Base-by-base conservation (phyloP, 2,113 vertebrate genomes). In the Sceloporus tristichus region DNA sequence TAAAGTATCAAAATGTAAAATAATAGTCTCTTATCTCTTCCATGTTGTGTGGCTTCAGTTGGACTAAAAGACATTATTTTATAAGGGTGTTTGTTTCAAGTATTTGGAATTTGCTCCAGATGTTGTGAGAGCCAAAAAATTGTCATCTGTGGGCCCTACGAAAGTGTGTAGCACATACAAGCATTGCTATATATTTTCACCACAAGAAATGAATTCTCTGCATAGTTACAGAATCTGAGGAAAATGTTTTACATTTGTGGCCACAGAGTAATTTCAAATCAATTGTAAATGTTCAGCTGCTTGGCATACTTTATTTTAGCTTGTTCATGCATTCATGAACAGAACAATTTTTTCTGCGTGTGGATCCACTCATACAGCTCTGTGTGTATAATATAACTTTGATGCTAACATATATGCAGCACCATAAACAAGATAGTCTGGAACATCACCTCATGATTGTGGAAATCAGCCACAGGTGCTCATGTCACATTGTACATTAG, bases 1-100 rank as follows among this genome's bases (percentile, higher is more conserved):
- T 84, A 78, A 88, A 88, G 73, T 87, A 87, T 71, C 78, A 81
- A 66, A 87, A 87, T 87, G 78, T 71, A 70, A 82, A 38, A 73
- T 73, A 79, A 16, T 42, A 71, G 25, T 65, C 56, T 79, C 81
- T 87, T 2, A 4, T 25, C 82, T 83, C 18, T 40, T 76, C 84
- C 66, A 27, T 79, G 19, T 70, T 9, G 19, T 68, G 34, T 71
- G 71, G 18, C 87, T 40, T 2, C 27, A 18, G 14, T 48, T 91
- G 25, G 11, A 71, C 89, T 75, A 83, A 76, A 54, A 27, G 71
- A 10, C 48, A 68, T 18, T 19, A 70, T 80, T 71, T 80, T 71
- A 48, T 79, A n/a, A 89, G 59, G 74, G 74, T 34, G 81, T 79
- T 29, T 84, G 53, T 59, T 9, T 29, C 70, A 81, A 54, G 53